phyloP scores from a whole-genome alignment of 2,113 vertebrate species.

The Chionomys nivalis region DNA sequence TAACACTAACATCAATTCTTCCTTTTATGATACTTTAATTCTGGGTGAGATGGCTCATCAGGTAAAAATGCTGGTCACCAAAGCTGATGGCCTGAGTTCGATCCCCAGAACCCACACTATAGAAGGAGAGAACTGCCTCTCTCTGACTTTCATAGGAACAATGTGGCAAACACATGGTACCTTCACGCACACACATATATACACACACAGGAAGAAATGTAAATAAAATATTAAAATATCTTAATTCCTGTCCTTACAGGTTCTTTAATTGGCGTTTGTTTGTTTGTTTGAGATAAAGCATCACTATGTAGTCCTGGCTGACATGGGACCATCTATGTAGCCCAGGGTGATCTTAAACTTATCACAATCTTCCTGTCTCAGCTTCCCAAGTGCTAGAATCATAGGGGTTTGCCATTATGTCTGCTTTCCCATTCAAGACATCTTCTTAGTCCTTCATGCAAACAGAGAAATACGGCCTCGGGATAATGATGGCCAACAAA shows the following conservation, averaged over 20 bases:
- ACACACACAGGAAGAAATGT: not conserved
- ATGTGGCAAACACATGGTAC: no score
- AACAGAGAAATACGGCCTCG: not conserved
- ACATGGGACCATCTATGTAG: not conserved
- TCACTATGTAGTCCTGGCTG: not conserved
- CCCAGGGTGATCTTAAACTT: not conserved
- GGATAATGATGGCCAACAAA: slow-evolving; percentile 20
- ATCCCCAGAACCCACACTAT: not conserved
- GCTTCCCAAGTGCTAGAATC: not conserved
- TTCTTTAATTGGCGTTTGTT: not conserved
- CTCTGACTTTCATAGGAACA: not conserved
- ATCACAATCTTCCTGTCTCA: not conserved
- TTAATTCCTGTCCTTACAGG: not conserved
- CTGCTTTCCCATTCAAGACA: not conserved
- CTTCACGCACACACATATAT: not conserved
- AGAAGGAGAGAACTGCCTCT: not conserved
- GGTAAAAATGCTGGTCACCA: not conserved
- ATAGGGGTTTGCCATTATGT: not conserved
- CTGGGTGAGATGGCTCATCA: not conserved
- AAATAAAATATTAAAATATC: not conserved
- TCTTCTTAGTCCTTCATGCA: not conserved
- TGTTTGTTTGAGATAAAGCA: not conserved
- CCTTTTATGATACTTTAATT: not conserved
- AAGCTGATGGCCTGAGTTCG: not conserved
- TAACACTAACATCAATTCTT: not conserved